Percentiles rank a stretch among this genome's conserved stretches.
These are phyloP conservation scores for Blennius ocellaris DNA, from an alignment of 2,113 vertebrate species.

Conservation along the genomic window DNA sequence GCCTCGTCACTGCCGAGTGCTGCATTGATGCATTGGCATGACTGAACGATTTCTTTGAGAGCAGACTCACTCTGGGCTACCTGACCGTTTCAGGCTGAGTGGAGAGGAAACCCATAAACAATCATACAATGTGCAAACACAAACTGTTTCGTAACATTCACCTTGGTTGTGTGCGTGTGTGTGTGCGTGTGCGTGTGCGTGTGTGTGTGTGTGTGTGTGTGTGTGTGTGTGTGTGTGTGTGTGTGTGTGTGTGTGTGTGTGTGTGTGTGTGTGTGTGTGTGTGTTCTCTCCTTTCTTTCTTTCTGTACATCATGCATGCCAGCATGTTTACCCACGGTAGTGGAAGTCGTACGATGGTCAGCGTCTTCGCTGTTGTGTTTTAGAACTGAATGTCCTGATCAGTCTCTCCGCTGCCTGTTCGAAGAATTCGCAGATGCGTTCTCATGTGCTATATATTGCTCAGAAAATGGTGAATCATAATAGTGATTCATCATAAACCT, in stretches of 20 bases:
- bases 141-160: neutral
- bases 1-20: slow-evolving; percentile 23
- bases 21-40: slow-evolving; percentile 16
- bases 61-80: neutral
- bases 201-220: no score
- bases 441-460: slow-evolving; percentile 54
- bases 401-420: slow-evolving; percentile 37
- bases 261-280: no score
- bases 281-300: neutral
- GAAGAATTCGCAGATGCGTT: slow-evolving; percentile 25
- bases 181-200: neutral
- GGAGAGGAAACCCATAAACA: slow-evolving; percentile 47
- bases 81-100: slow-evolving; percentile 13
- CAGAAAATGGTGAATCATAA: slow-evolving; percentile 54
- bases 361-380: slow-evolving; percentile 30
- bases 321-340: slow-evolving; percentile 23
- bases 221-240: no score
- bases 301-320: neutral
- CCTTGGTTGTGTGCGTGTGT: no score
- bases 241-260: no score
- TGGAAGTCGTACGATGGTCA: slow-evolving; percentile 28
- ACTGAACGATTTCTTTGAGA: slow-evolving; percentile 10
- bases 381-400: slow-evolving; percentile 20
- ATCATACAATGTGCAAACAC: slow-evolving; percentile 5
- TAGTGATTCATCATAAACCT: slow-evolving; percentile 55